Evolutionary conservation across 30 jellyfish, hydroid and myxozoan genomes (phyloP).

Genomic region (Clytia hemisphaerica): DNA sequence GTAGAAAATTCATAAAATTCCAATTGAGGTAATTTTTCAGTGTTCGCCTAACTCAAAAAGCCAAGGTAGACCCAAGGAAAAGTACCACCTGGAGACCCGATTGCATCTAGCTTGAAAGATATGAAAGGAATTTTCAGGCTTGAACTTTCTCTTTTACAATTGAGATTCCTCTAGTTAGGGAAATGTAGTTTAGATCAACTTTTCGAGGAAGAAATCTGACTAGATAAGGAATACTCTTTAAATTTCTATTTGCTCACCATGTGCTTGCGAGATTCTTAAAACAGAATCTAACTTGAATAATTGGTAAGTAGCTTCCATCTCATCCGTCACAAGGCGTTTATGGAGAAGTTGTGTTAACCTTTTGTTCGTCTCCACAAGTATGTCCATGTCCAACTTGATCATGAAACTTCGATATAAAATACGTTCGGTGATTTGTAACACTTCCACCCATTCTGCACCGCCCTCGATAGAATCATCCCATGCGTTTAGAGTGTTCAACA

Average conservation of each 20-base stretch:
- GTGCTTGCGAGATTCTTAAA: constrained; percentile 23
- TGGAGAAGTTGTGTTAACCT: constrained; percentile 56
- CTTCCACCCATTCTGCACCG: constrained; percentile 92
- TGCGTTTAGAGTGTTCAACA: constrained; percentile 76
- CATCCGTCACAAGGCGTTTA: constrained; percentile 38
- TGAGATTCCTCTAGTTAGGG: too few species aligned
- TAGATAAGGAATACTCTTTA: too few species aligned
- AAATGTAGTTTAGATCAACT: too few species aligned
- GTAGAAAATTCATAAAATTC: too few species aligned
- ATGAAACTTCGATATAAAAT: constrained; percentile 46
- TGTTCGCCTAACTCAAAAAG: too few species aligned
- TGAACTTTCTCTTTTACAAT: too few species aligned
- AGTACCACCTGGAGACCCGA: too few species aligned
- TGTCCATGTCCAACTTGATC: constrained; percentile 28
- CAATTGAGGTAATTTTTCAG: too few species aligned
- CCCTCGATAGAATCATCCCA: constrained; percentile 97
- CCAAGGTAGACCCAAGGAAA: too few species aligned
- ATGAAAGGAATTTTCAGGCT: too few species aligned
- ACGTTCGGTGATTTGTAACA: constrained; percentile 63
- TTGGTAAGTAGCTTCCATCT: constrained; percentile 67
- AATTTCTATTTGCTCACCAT: constrained; percentile 47
- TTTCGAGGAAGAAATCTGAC: too few species aligned
- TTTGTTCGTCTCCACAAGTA: constrained; percentile 61
- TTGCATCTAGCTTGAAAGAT: too few species aligned
- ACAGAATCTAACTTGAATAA: constrained; percentile 37